phyloP scores from a whole-genome alignment of 2,888 invertebrate species.

The Ichneumoninae sp. region DNA sequence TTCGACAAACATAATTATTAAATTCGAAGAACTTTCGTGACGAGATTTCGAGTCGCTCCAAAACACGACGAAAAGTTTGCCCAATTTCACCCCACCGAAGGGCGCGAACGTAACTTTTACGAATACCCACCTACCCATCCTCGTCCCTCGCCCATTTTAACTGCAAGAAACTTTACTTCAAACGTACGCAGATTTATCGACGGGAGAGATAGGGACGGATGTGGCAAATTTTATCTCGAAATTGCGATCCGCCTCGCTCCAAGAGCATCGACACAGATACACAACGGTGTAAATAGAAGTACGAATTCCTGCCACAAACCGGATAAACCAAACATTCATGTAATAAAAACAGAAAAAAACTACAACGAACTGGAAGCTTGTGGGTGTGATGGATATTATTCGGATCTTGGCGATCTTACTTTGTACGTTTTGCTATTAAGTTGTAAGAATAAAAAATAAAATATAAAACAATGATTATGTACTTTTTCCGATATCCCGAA shows the following conservation, averaged over 20 bases:
- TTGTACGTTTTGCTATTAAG: slow-evolving; percentile 52
- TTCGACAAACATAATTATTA: slow-evolving; percentile 76
- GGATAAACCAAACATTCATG: neutral
- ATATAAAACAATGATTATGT: neutral
- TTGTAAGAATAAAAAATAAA: slow-evolving; percentile 35
- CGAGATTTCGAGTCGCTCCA: slow-evolving; percentile 26
- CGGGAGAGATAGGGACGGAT: neutral
- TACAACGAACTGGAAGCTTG: neutral
- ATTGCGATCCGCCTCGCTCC: slow-evolving; percentile 9
- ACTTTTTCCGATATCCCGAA: neutral
- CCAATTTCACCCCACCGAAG: neutral
- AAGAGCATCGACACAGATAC: slow-evolving; percentile 3
- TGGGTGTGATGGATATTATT: slow-evolving; percentile 12
- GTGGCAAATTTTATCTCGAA: neutral
- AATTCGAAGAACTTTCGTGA: slow-evolving; percentile 39
- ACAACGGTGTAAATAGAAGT: slow-evolving; percentile 39
- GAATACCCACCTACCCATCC: neutral
- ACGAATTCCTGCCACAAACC: neutral
- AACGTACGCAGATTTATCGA: neutral
- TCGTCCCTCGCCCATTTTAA: neutral
- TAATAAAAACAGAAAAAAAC: neutral
- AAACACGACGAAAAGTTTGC: slow-evolving; percentile 27
- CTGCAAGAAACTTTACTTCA: slow-evolving; percentile 1
- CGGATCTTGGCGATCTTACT: neutral
- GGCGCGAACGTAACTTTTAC: neutral